Base-by-base conservation (phyloP, 2,888 invertebrate genomes). In the Tridacna gigas region DNA sequence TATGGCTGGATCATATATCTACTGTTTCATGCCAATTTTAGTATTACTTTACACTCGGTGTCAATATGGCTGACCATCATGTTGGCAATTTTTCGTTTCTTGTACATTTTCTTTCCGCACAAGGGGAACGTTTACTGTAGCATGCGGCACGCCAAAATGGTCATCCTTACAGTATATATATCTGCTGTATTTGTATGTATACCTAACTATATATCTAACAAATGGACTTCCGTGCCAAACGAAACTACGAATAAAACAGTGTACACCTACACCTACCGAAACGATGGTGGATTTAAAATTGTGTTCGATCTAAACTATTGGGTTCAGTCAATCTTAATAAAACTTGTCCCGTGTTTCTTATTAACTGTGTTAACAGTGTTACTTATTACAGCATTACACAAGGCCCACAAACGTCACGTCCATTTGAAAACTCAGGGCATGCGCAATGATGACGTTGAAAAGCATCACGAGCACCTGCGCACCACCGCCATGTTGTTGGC, bases 51-150 rank as follows among this genome's bases (percentile, higher is more conserved):
- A 88, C 98, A 98, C 94, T 98, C 98, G 0, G 97, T 98, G 87
- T 98, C 98, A 0, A 98, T 98, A 89, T 98, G 98, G 96, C 95
- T 99, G 90, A 99, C 99, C 0, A 97, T 99, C 2, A 97, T 97
- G 0, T 95, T 99, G 84, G 99, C 99, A 0, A 97, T 98, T 15
- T 99, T 99, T 97, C 96, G 99, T 7, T 98, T 97, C 94, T 90
- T 95, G n/a, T 95, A 94, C 86, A 95, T 95, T 80, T 97, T 97
- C 0, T 96, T 96, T 94, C 98, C 98, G 0, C 97, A 97, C 89
- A 96, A 96, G 90, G 98, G 97, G 92, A 96, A 96, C 51, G 96
- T 97, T 48, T 97, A 97, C 97, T 98, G 98, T 93, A 97, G 96
- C 91, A 97, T 97, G 95, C 96, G 96, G 77, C 96, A 97, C 86